Conservation (phyloP, 2,888 invertebrate genomes). For the Andricus quercusramuli region DNA sequence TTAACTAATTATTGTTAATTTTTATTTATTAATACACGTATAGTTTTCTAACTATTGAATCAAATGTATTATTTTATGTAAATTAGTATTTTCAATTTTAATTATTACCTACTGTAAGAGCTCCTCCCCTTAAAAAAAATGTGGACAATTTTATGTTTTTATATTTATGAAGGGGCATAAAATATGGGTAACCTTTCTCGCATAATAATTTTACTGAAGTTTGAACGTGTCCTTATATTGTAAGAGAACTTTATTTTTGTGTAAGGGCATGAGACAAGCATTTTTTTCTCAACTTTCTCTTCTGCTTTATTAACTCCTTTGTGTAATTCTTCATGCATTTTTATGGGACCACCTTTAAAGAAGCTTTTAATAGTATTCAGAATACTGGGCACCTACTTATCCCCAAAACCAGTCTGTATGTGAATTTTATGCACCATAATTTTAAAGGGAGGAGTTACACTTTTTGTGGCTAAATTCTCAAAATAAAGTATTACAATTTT, state of each 20-base stretch:
- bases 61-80: no score
- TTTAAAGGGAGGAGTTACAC: not conserved
- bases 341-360: not conserved
- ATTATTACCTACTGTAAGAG: no score
- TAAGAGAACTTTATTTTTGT: not conserved
- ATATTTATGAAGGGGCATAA: not conserved
- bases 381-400: not conserved
- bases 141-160: not conserved
- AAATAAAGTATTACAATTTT: not conserved
- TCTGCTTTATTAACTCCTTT: conserved; percentile 4
- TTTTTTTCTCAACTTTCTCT: conserved; percentile 32
- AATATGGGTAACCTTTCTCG: not conserved
- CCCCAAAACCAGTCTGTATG: not conserved
- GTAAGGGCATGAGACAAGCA: not conserved
- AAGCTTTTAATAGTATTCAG: not conserved
- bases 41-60: no score
- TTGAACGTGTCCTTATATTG: not conserved
- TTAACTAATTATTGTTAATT: no score
- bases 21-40: no score
- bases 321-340: conserved; percentile 17
- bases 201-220: conserved; percentile 11
- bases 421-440: conserved; percentile 7
- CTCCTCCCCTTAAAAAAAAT: not conserved
- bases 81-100: no score
- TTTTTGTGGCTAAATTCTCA: not conserved